phyloP scores from a whole-genome alignment of 2,888 invertebrate genomes.

The Pristionchus exspectatus region DNA sequence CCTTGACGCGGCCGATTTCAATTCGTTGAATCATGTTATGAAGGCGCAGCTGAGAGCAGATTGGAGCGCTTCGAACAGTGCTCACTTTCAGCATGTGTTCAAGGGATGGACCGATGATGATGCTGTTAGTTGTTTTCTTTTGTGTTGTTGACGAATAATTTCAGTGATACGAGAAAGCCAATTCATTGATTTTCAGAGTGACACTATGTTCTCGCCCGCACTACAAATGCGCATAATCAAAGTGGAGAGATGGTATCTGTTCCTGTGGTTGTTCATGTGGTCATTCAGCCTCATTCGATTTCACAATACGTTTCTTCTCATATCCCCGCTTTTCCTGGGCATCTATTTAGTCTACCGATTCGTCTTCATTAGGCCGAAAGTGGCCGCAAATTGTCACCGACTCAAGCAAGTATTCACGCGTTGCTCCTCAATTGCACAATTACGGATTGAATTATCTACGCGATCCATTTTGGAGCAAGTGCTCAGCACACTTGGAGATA shows the following conservation, averaged over 20 bases:
- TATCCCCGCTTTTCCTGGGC: neutral
- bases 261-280: neutral
- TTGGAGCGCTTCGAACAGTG: neutral
- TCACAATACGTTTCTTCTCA: neutral
- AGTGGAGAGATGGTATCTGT: neutral
- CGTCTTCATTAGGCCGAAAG: neutral
- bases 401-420: neutral
- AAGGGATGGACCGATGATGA: neutral
- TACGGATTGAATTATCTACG: neutral
- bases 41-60: neutral
- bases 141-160: too few relatives aligned
- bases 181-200: neutral
- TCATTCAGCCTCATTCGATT: neutral
- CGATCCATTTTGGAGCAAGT: neutral
- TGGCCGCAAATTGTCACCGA: neutral
- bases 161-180: too few relatives aligned
- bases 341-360: neutral
- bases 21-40: neutral
- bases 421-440: neutral
- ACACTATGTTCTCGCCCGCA: neutral
- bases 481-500: neutral
- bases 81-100: neutral
- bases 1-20: neutral
- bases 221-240: neutral
- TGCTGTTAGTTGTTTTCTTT: neutral